These are phyloP conservation scores for Alexandromys fortis DNA, from an alignment of 2,113 vertebrate genomes.

Conservation along the genomic window DNA sequence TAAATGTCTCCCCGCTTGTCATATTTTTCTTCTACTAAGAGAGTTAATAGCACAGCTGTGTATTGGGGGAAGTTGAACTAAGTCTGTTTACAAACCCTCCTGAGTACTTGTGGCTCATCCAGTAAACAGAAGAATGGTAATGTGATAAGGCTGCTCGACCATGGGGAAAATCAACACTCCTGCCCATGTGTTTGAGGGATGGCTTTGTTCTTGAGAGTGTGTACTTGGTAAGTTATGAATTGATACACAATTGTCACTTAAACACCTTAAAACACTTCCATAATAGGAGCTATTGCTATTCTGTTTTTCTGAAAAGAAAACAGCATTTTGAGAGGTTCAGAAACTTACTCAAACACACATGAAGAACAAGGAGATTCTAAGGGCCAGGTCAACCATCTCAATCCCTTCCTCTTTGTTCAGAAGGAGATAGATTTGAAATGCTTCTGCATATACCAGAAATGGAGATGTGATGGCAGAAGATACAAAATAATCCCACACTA, in stretches of 20 bases:
- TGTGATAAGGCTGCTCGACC: background rate
- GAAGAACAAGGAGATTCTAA: background rate
- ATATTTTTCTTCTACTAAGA: constrained; percentile 2
- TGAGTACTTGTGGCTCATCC: background rate
- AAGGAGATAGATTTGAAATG: background rate
- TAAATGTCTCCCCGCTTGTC: background rate
- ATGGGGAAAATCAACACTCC: too few species aligned
- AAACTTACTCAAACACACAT: background rate
- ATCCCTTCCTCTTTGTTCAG: background rate
- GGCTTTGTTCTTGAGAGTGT: background rate
- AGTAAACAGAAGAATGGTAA: background rate
- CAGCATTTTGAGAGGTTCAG: background rate
- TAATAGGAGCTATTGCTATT: background rate
- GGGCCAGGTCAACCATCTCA: background rate
- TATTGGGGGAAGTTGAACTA: background rate
- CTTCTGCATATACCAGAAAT: background rate
- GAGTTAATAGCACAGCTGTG: background rate
- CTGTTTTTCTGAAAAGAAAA: background rate
- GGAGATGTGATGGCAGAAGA: background rate
- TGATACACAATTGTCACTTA: background rate
- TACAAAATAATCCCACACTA: too few species aligned
- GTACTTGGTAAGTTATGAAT: background rate
- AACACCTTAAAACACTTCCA: background rate
- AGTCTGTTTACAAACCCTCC: background rate
- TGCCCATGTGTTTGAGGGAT: background rate